phyloP scores from a whole-genome alignment of 2,113 vertebrate species.

The Cephalopterus ornatus region DNA sequence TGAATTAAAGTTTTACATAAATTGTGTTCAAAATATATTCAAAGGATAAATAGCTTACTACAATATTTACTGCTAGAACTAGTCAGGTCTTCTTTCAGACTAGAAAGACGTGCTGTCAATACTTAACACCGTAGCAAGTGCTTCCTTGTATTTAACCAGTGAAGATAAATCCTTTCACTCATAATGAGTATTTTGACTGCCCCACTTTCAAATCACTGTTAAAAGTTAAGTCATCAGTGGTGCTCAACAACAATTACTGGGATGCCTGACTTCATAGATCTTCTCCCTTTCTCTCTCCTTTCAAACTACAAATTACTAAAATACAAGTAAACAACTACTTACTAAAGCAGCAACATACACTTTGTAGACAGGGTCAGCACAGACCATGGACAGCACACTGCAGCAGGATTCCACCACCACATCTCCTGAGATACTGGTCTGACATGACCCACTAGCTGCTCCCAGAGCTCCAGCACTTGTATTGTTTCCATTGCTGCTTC shows the following conservation, averaged over 20 bases:
- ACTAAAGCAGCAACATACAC: conserved; percentile 93
- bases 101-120: background rate
- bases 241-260: background rate
- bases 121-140: background rate
- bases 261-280: background rate
- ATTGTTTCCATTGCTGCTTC: conserved; percentile 62
- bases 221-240: background rate
- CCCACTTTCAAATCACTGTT: background rate
- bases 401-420: conserved; percentile 88
- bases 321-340: conserved; percentile 66
- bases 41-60: background rate
- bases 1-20: background rate
- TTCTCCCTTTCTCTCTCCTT: background rate
- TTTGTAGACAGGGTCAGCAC: conserved; percentile 91
- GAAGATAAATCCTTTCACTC: background rate
- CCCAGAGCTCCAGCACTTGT: conserved; percentile 55
- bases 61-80: background rate
- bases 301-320: background rate
- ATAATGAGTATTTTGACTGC: background rate
- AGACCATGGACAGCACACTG: conserved; percentile 87
- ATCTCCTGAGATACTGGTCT: conserved; percentile 78
- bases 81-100: background rate
- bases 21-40: background rate
- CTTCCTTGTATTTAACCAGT: background rate
- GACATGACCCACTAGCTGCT: conserved; percentile 71